phyloP scores from a whole-genome alignment of 2,888 invertebrate genomes.

The Pyrocoelia pectoralis region DNA sequence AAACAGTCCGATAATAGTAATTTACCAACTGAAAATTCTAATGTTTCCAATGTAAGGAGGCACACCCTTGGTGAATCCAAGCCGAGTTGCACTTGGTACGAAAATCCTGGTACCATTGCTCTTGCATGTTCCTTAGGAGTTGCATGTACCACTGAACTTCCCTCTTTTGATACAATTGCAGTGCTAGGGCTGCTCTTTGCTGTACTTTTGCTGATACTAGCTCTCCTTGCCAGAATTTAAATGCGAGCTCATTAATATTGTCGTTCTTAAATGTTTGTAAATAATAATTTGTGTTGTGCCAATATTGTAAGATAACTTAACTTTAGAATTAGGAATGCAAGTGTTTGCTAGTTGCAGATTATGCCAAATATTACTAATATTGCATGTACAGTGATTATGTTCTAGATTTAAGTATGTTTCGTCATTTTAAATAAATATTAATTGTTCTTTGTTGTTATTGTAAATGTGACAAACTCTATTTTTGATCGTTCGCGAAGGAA shows the following conservation, averaged over 20 bases:
- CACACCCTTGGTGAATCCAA: conserved; percentile 42
- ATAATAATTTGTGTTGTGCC: conserved; percentile 33
- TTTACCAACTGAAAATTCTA: background rate
- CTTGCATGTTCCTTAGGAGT: conserved; percentile 80
- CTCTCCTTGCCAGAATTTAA: conserved; percentile 64
- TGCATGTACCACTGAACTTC: conserved; percentile 74
- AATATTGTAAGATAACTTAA: conserved; percentile 23
- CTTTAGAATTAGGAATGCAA: conserved; percentile 20
- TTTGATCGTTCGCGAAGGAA: too few relatives aligned
- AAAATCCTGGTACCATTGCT: conserved; percentile 70
- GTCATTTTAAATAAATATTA: conserved; percentile 26
- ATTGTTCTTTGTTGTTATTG: conserved; percentile 19
- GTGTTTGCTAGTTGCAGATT: conserved; percentile 26
- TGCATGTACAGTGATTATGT: conserved; percentile 28
- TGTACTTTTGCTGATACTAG: conserved; percentile 75
- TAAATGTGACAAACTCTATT: background rate
- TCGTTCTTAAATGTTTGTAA: conserved; percentile 21
- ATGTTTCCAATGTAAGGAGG: conserved; percentile 27
- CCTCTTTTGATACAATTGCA: conserved; percentile 77
- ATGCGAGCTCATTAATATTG: conserved; percentile 21
- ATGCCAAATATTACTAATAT: conserved; percentile 33
- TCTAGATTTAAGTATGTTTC: conserved; percentile 27
- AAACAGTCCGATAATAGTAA: conserved; percentile 9
- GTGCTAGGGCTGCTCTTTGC: conserved; percentile 79
- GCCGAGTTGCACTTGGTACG: conserved; percentile 62